phyloP scores from a whole-genome alignment of 2,888 invertebrate species.

The Hypercompe scribonia region DNA sequence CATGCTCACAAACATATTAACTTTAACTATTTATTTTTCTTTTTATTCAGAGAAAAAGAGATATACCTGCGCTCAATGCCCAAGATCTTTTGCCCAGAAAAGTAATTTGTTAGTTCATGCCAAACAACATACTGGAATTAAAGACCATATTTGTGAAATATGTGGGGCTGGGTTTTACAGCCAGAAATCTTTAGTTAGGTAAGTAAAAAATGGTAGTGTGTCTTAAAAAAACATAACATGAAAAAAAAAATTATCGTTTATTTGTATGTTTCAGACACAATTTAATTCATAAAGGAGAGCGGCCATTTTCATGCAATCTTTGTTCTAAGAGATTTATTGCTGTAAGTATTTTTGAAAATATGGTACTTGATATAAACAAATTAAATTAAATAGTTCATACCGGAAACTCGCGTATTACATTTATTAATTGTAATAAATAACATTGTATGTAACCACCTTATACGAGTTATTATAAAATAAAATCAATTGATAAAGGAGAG shows the following conservation, averaged over 20 bases:
- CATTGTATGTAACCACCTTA: background rate
- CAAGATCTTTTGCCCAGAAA: constrained; percentile 80
- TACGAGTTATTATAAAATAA: background rate
- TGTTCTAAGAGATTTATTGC: constrained; percentile 83
- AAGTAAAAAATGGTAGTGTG: constrained; percentile 19
- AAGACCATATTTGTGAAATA: constrained; percentile 83
- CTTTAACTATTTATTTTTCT: background rate
- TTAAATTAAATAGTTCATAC: no score
- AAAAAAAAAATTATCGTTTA: background rate
- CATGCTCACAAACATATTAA: background rate
- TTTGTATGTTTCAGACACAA: constrained; percentile 74
- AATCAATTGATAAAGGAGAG: no score
- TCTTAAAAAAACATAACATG: background rate
- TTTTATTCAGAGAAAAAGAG: constrained; percentile 78
- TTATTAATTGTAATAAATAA: background rate
- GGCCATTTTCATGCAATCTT: constrained; percentile 79
- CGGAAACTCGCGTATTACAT: background rate
- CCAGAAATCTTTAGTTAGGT: constrained; percentile 83
- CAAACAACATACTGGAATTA: constrained; percentile 81
- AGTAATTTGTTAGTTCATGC: constrained; percentile 75
- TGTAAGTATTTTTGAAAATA: constrained; percentile 68
- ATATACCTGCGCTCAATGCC: constrained; percentile 78
- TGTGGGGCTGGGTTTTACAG: constrained; percentile 84
- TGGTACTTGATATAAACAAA: constrained; percentile 1
- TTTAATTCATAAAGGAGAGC: constrained; percentile 82